Percentiles rank a stretch among this genome's conserved stretches.
These are phyloP conservation scores for Lamellibrachia luymesi DNA, from an alignment of 1,140 invertebrate species.

Conservation along the genomic window DNA sequence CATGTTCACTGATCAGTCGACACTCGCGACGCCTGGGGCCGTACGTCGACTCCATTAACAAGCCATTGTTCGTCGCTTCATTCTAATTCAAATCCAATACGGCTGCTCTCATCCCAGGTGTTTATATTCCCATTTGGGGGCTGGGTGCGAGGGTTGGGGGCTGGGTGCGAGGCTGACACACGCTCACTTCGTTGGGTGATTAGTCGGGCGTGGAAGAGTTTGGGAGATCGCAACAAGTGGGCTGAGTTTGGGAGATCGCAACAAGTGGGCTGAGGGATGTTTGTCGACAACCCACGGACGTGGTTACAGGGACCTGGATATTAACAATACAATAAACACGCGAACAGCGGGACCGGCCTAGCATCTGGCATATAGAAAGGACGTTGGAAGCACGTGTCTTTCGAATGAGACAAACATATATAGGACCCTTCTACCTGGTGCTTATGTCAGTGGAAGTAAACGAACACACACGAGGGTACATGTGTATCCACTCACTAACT, in stretches of 20 bases:
- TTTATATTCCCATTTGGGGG: not conserved
- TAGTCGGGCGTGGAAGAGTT: not conserved
- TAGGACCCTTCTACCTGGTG: too few species aligned
- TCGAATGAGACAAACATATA: too few species aligned
- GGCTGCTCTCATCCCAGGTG: not conserved
- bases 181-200: not conserved
- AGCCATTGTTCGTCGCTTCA: not conserved
- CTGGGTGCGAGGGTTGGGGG: not conserved
- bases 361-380: not conserved
- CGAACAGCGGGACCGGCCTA: not conserved
- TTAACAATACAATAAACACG: not conserved
- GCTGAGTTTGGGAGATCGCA: not conserved
- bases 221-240: not conserved
- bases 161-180: not conserved
- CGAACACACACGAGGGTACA: too few species aligned
- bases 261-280: not conserved
- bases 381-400: too few species aligned
- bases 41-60: not conserved
- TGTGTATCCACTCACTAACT: too few species aligned
- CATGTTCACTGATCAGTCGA: not conserved
- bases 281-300: not conserved
- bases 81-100: slow-evolving; percentile 1
- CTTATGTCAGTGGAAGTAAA: too few species aligned
- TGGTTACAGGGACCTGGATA: not conserved
- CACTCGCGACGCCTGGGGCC: not conserved